Base-by-base conservation (phyloP, 2,797 vertebrate genomes). In the Steatocranus sp. region DNA sequence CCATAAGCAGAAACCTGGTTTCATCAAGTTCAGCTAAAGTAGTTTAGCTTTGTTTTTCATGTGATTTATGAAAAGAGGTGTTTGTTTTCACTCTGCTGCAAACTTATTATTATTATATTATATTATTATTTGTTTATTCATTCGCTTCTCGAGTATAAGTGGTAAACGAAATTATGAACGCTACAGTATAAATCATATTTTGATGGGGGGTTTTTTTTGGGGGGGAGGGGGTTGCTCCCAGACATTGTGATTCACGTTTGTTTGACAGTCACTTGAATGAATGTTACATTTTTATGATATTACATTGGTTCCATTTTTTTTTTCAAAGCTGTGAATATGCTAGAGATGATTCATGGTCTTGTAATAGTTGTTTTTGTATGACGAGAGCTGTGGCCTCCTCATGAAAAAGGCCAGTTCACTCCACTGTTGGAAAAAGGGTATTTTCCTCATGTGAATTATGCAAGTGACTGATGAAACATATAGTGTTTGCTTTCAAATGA, bases 1-100 rank as follows among this genome's bases (percentile, higher is more conserved):
- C 77, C 23, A 10, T 77, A 61, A 75, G 73, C 74, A n/a, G 11
- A 83, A 91, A 93, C 88, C 84, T 80, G 68, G 38, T 83, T 85
- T 48, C 68, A 89, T 91, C 83, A 84, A 77, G 80, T 85, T 84
- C 54, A 76, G 61, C 32, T 75, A 76, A 83, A 87, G 76, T 63
- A 51, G 53, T 76, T 83, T 34, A 49, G 46, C 46, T 78, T 18
- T 23, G 17, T 54, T 70, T 80, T 70, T 84, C 81, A 86, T 81
- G 46, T 25, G 12, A 34, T 66, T 61, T 53, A 20, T 51, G 9
- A 75, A 81, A 83, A 81, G 20, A 80, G 36, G 3, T 17, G 50
- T 84, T 79, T 79, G 85, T 81, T 88, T 81, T 70, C 17, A 76
- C 63, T 50, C 3, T 6, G 15, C 10, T 9, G 17, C 41, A 76